Percentiles rank a stretch among this genome's conserved stretches.
Conservation (phyloP, 2,797 vertebrate species). For the Fistularia commersonii region DNA sequence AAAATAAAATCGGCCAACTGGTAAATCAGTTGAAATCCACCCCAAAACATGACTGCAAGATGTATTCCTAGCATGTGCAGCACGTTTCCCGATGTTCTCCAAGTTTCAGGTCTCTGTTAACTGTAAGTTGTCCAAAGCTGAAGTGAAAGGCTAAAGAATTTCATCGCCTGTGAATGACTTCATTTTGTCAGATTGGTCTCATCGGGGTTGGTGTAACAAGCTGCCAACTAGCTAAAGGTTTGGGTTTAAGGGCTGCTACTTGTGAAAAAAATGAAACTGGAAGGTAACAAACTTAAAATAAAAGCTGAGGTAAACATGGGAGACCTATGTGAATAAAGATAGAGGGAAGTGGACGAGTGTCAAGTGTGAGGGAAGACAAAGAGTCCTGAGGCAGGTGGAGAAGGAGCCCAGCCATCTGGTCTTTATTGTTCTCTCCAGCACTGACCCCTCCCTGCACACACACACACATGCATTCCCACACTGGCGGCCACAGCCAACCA, state of each 20-base stretch:
- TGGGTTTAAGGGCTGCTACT: background rate
- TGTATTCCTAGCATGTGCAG: too few relatives aligned
- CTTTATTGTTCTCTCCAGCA: slow-evolving; percentile 50
- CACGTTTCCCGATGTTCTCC: too few relatives aligned
- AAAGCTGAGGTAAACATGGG: background rate
- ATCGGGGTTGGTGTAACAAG: background rate
- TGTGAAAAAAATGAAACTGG: background rate
- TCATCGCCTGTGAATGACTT: too few relatives aligned
- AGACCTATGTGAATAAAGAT: background rate
- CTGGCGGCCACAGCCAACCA: slow-evolving; percentile 32
- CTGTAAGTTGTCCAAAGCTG: too few relatives aligned
- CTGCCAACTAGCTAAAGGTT: background rate
- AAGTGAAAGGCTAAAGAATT: too few relatives aligned
- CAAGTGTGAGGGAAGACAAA: slow-evolving; percentile 24
- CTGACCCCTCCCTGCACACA: slow-evolving; percentile 17
- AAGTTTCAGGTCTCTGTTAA: too few relatives aligned
- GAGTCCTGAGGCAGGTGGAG: slow-evolving; percentile 48
- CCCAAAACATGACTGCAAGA: too few relatives aligned
- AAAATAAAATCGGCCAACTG: too few relatives aligned
- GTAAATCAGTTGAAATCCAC: too few relatives aligned
- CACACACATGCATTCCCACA: slow-evolving; percentile 6
- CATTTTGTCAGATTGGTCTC: too few relatives aligned
- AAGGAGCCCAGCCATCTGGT: slow-evolving; percentile 56
- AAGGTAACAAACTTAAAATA: background rate
- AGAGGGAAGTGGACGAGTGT: slow-evolving; percentile 4